Evolutionary conservation across 2,888 invertebrate species (phyloP), one percentile per base, ranked within the genome.

Genomic region (Diarsia brunnea): DNA sequence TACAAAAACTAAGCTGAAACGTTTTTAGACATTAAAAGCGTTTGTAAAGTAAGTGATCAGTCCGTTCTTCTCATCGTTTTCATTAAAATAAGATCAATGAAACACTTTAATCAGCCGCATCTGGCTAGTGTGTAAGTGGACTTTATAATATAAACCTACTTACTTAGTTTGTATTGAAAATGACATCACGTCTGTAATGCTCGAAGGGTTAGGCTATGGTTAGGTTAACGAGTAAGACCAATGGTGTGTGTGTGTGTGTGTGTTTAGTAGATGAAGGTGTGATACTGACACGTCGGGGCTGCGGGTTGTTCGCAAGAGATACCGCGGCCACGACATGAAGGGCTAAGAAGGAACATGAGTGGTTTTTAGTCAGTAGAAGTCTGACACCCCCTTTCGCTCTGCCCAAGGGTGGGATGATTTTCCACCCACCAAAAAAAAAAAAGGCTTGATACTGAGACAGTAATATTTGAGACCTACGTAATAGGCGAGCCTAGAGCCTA

Each of bases 51-150:
- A 11, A 27, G 11, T 12, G 38, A 12, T 47, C 0, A 16, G 10
- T 47, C n/a, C 12, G 47, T 38, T 75, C 61, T 70, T 43, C 45
- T 76, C 7, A n/a, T 58, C 43, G n/a, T 51, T 64, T 5, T n/a
- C 24, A 78, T 61, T 53, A 11, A 47, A 69, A 76, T 27, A 76
- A 78, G 76, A 70, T 70, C 51, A 70, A 78, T 76, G 21, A n/a
- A 69, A 78, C 60, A 45, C 38, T 76, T 58, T 49, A 58, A 75
- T 78, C 43, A 19, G 69, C 75, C 78, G 78, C 75, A 78, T 75
- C 68, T 75, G 75, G 68, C 31, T 68, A 21, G 45, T 45, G 24
- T 68, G 69, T 10, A 49, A 69, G 16, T n/a, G 43, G 31, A 68
- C 58, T 69, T 58, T 12, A 47, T 14, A 38, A 38, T 38, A 38